Percentiles rank a stretch among this genome's conserved stretches.
phyloP scores from a whole-genome alignment of 2,113 vertebrate species.

The Strigops habroptila region DNA sequence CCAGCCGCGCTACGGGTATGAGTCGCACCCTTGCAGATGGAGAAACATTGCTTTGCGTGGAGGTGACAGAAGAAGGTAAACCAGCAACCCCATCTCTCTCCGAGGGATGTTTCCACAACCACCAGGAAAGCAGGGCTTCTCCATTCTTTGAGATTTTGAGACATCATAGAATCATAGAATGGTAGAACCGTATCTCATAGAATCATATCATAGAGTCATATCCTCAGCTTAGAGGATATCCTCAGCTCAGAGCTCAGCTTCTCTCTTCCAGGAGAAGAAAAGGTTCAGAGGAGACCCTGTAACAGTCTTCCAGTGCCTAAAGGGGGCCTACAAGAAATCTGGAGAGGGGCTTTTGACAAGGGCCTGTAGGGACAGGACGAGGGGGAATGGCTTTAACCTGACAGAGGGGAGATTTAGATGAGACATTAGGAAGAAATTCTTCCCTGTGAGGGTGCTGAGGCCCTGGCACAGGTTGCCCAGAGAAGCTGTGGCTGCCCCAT shows the following conservation, averaged over 20 bases:
- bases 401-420: not conserved
- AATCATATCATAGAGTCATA: too few species aligned
- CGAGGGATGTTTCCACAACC: not conserved
- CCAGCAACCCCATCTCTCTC: not conserved
- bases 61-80: not conserved
- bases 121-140: not conserved
- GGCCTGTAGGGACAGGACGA: not conserved
- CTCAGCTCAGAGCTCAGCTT: not conserved
- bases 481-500: not conserved
- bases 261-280: not conserved
- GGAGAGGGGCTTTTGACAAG: not conserved
- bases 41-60: not conserved
- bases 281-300: not conserved
- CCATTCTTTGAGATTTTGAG: not conserved
- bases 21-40: not conserved
- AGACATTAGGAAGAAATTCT: not conserved
- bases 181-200: too few species aligned
- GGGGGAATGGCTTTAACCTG: not conserved
- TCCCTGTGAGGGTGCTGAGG: too few species aligned
- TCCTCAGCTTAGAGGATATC: not conserved
- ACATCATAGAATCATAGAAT: too few species aligned
- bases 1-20: not conserved
- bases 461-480: not conserved
- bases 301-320: too few species aligned
- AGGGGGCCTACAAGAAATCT: not conserved